phyloP scores from a whole-genome alignment of 1,140 invertebrate species.

The Pararge aegeria region DNA sequence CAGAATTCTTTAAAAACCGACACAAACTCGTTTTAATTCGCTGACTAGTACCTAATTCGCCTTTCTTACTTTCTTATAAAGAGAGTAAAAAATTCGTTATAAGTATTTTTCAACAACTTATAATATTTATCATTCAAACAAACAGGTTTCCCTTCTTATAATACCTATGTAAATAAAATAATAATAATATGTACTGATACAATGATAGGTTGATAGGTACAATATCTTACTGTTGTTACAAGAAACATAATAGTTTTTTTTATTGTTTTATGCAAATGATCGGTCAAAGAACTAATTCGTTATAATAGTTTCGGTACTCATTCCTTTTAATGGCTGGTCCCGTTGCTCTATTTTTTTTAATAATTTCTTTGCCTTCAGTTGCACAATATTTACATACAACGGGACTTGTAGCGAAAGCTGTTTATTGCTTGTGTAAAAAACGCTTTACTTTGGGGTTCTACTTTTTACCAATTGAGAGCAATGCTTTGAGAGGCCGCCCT shows the following conservation, averaged over 20 bases:
- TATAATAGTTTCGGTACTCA: constrained; percentile 10
- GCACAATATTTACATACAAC: constrained; percentile 49
- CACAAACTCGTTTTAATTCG: no score
- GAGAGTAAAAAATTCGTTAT: no score
- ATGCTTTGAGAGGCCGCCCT: constrained; percentile 31
- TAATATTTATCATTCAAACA: no score
- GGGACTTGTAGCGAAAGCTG: constrained; percentile 45
- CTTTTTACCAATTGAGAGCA: constrained; percentile 61
- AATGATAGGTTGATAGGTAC: not conserved
- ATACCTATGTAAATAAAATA: no score
- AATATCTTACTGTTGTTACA: not conserved
- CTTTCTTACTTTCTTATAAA: no score
- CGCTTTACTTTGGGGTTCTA: constrained; percentile 51
- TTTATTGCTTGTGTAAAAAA: constrained; percentile 45
- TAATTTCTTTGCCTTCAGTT: constrained; percentile 9
- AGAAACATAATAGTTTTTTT: not conserved
- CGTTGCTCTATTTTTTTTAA: constrained; percentile 17
- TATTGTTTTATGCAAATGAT: constrained; percentile 6
- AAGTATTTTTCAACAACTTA: no score
- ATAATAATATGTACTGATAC: no score
- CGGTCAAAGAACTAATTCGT: not conserved
- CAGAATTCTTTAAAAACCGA: no score
- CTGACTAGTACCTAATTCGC: no score
- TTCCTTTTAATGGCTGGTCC: constrained; percentile 18
- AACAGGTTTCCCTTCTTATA: no score